Evolutionary conservation across 2,888 invertebrate species (phyloP), one percentile per base, ranked within the genome.

Genomic region (Platycheirus albimanus): DNA sequence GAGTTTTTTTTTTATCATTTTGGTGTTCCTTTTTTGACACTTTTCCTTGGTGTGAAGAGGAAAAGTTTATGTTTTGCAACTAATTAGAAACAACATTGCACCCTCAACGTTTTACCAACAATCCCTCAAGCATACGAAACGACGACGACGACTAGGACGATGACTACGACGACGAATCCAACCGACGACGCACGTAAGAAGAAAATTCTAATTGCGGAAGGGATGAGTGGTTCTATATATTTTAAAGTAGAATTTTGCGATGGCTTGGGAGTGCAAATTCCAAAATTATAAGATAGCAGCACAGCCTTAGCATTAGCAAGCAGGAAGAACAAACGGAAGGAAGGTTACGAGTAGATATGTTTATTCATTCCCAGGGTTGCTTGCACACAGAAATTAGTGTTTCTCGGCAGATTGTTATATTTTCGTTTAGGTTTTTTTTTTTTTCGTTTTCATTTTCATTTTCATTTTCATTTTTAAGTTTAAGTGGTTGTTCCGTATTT

Each of bases 51-150:
- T 67, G 66, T 63, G 58, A 81, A 77, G 63, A 43, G 66, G 54
- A 54, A 69, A 75, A 80, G 54, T 80, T 79, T 69, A 76, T 76
- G 66, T 76, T 81, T 81, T 81, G 58, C 70, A 76, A 81, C 80
- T 81, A 76, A 76, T 81, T 71, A 81, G 61, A n/a, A 63, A 70
- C 10, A 58, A 70, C 52, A 67, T 79, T 67, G 72, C 72, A 47
- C 51, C 54, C 79, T 38, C 58, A 4, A 36, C 41, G 13, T 41
- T 58, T 58, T 58, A 15, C 49, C 38, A 61, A 61, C 45, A 45
- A 33, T 24, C 19, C 30, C 15, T 24, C 43, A 10, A 58, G 41
- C 24, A 15, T 24, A 41, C 24, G n/a, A n/a, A n/a, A 24, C 20
- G 20, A 45, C 3, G 45, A 61, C 3, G 17, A 33, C 3, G 33